These are phyloP conservation scores for Pterostichus niger DNA, from an alignment of 2,888 invertebrate species.

Conservation along the genomic window DNA sequence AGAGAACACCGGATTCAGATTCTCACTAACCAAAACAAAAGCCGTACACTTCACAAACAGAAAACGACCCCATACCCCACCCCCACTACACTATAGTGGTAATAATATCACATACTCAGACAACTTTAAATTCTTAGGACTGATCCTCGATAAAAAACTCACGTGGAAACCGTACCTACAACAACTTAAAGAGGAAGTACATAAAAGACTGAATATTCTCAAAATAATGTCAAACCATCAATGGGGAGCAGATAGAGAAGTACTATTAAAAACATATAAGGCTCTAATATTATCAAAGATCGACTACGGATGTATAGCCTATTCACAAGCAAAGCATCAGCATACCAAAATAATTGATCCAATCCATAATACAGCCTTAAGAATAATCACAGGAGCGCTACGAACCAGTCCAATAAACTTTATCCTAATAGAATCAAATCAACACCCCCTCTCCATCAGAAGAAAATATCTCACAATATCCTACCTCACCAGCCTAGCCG, in stretches of 20 bases:
- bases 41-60: conserved; percentile 5
- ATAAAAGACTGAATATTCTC: conserved; percentile 1
- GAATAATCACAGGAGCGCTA: conserved; percentile 30
- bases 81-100: conserved; percentile 5
- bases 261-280: conserved; percentile 1
- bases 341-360: background rate
- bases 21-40: background rate
- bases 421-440: background rate
- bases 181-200: background rate
- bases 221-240: conserved; percentile 20
- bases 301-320: conserved; percentile 20
- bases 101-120: background rate
- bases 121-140: conserved; percentile 22
- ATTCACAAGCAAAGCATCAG: background rate
- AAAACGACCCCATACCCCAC: background rate
- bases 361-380: conserved; percentile 6
- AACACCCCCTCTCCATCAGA: background rate
- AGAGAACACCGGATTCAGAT: background rate
- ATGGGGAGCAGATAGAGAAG: conserved; percentile 32
- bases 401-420: conserved; percentile 17
- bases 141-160: conserved; percentile 20
- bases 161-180: conserved; percentile 1
- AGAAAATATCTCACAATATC: background rate
- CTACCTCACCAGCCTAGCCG: background rate
- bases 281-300: background rate